These are phyloP conservation scores for Globicephala melas DNA, from an alignment of 2,113 vertebrate genomes.

Conservation along the genomic window DNA sequence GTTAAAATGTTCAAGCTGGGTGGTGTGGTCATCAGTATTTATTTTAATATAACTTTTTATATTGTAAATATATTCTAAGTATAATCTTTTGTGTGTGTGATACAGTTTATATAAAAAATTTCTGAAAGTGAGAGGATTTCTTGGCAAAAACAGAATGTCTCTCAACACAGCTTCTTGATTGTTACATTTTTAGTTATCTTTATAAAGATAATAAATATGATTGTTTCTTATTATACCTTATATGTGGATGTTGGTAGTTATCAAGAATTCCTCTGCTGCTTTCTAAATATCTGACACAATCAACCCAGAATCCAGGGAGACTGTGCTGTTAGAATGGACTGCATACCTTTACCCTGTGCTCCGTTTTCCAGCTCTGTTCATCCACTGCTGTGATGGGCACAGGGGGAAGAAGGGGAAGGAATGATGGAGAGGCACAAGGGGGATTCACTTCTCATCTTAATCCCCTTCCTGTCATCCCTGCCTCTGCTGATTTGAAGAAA, in stretches of 20 bases:
- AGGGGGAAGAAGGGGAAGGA: background rate
- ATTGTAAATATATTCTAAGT: background rate
- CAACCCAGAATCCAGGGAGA: background rate
- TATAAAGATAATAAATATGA: background rate
- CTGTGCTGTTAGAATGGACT: background rate
- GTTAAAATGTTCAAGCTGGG: background rate
- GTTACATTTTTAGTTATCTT: background rate
- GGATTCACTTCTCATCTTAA: constrained; percentile 24
- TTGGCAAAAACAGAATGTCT: background rate
- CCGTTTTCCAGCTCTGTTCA: background rate
- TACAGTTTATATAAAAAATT: background rate
- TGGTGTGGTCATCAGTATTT: background rate
- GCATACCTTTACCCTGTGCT: rapidly evolving
- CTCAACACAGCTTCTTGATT: background rate
- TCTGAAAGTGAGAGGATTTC: background rate
- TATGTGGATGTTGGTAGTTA: background rate
- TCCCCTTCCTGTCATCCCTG: background rate
- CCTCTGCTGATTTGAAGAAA: background rate
- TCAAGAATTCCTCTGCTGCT: background rate
- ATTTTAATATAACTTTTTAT: background rate
- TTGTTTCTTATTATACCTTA: background rate
- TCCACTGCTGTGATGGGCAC: background rate
- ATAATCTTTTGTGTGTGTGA: background rate
- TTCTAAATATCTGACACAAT: background rate
- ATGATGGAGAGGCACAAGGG: background rate